phyloP scores from a whole-genome alignment of 2,797 vertebrate genomes.

The Hipposideros larvatus region DNA sequence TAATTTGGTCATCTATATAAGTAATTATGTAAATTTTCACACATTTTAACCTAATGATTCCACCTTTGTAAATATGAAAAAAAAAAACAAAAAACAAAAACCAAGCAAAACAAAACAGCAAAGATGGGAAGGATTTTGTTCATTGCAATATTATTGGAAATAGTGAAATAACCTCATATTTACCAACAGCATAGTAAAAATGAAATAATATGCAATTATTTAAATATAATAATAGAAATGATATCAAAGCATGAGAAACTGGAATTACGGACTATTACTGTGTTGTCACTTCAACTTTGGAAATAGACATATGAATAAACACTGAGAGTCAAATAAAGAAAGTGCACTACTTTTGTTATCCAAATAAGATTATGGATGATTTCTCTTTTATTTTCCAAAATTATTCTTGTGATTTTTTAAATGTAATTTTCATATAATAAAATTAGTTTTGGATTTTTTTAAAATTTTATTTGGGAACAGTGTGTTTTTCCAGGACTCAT shows the following conservation, averaged over 20 bases:
- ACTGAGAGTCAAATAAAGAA: background rate
- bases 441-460: background rate
- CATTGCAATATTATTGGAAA: background rate
- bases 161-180: background rate
- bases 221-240: conserved; percentile 9
- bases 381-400: background rate
- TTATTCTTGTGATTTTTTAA: background rate
- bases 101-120: background rate
- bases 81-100: no score
- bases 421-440: background rate
- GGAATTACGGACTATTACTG: background rate
- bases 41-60: background rate
- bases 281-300: background rate
- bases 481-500: no score
- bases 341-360: background rate
- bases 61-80: background rate
- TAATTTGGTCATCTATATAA: background rate
- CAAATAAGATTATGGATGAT: background rate
- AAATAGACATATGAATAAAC: background rate
- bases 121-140: background rate
- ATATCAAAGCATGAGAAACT: background rate
- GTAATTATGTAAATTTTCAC: background rate
- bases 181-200: background rate
- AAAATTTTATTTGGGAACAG: no score
- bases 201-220: background rate